Evolutionary conservation across 2,888 invertebrate genomes (phyloP), one percentile per base, ranked within the genome.

Genomic region (Sphaerophoria taeniata): DNA sequence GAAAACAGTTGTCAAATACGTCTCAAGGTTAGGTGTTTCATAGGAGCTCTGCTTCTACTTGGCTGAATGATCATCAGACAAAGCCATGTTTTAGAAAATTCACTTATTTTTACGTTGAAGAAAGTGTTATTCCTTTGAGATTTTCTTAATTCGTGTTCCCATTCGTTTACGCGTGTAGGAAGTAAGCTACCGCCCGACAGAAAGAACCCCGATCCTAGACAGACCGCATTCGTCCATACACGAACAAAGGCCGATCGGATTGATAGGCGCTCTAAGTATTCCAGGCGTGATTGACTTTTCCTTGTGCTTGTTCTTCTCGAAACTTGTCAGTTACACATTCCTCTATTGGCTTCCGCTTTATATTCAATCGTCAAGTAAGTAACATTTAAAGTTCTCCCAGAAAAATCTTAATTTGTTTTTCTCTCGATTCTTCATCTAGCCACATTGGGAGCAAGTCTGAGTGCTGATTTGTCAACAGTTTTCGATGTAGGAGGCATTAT

Each of bases 291-390:
- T 98, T 3, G 98, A 98, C 93, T 99, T 96, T 93, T 97, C 98
- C 0, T 91, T 98, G 55, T 97, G 97, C 55, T 94, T 99, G 51
- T 99, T 99, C 93, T 99, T 99, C 92, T 97, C 98, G 12, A 99
- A 99, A 92, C 94, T 99, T 49, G 98, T 99, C 89, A 97, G 97
- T 91, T 99, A 99, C 90, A 99, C 98, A 79, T 99, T 99, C 93
- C 94, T 99, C 63, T 99, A 97, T 91, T 99, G 99, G 99, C 93
- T 99, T 89, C 99, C 99, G 31, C 92, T 95, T 4, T 99, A 98
- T 90, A 97, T 99, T 79, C 95, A 95, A 84, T 94, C 94, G 60
- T 95, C 96, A 56, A 96, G 98, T 98, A 91, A 96, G 96, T 94
- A 31, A 43, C 33, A 24, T 63, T n/a, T n/a, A n/a, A n/a, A n/a